Evolutionary conservation across 2,888 invertebrate genomes (phyloP), one percentile per base, ranked within the genome.

Genomic region (Phorcus lineatus): DNA sequence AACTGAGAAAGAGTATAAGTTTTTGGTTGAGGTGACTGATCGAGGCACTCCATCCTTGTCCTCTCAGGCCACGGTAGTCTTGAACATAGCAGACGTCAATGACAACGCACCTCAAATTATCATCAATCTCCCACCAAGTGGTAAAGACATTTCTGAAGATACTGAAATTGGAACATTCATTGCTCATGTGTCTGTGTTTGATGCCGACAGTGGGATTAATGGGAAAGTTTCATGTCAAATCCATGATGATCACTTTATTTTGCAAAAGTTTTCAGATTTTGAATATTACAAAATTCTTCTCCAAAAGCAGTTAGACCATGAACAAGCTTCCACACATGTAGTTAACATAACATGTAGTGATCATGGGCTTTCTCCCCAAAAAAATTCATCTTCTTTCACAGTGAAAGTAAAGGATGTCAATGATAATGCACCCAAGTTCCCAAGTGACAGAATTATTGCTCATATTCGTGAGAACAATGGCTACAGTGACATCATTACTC

Each of bases 121-220:
- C 86, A 96, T 97, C 22, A 96, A 97, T 92, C 94, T 98, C 80
- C 95, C 97, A 85, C 95, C 96, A 88, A 98, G 98, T 91, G 95
- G 95, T 1, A 92, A 92, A 31, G 81, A 87, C 36, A 90, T 93
- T 11, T 81, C 85, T 9, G 94, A 94, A 86, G 89, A 97, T 93
- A 97, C 98, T 0, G 95, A 95, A 79, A 97, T 97, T 91, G 97
- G 97, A 36, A 97, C 97, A 52, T 96, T 98, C 40, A 98, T 99
- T 0, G 98, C 98, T 0, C 98, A 98, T 6, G 97, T 99, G 7
- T 97, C 97, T 0, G 97, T 98, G 0, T 84, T 82, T 2, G 91
- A 91, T 80, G 36, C 70, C 0, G 90, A 90, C 82, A 84, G 85
- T 74, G 91, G 89, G 2, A 80, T 83, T 16, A 91, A 91, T 83